Conservation (phyloP, 2,888 invertebrate species). For the Antheraea assamensis region DNA sequence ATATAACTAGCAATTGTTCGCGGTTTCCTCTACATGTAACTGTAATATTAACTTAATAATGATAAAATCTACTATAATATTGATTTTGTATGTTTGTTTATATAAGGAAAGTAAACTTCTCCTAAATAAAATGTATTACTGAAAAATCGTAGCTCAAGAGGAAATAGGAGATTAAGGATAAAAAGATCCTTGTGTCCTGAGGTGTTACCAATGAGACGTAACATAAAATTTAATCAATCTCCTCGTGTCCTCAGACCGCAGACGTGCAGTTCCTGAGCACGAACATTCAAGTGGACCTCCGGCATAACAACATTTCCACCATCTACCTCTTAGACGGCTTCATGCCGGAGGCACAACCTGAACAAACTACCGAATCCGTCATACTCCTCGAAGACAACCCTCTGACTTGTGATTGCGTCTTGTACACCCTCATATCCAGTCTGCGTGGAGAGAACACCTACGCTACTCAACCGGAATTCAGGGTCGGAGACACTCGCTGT, state of each 20-base stretch:
- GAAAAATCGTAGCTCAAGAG: too few relatives aligned
- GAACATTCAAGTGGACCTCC: conserved; percentile 25
- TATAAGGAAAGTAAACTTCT: too few relatives aligned
- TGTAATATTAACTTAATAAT: too few relatives aligned
- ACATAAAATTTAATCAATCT: neutral
- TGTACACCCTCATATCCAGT: conserved; percentile 24
- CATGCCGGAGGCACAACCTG: neutral
- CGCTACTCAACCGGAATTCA: conserved; percentile 11
- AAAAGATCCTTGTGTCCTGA: too few relatives aligned
- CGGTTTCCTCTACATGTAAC: too few relatives aligned
- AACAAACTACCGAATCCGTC: neutral
- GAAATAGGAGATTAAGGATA: too few relatives aligned
- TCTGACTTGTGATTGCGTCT: conserved; percentile 31
- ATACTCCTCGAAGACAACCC: conserved; percentile 31
- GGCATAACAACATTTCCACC: conserved; percentile 28
- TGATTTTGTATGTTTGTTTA: too few relatives aligned
- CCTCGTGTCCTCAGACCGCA: conserved; percentile 21
- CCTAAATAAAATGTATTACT: too few relatives aligned
- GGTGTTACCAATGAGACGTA: neutral
- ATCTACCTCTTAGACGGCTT: conserved; percentile 1
- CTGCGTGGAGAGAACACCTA: conserved; percentile 20
- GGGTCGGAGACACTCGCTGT: conserved; percentile 24
- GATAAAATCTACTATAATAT: too few relatives aligned
- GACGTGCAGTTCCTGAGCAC: conserved; percentile 31
- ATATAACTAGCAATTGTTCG: too few relatives aligned